A percentile compares a stretch with the other conserved stretches of the same genome.
Evolutionary conservation across 2,888 invertebrate genomes (phyloP).

Genomic region (Dorcus parallelipipedus): DNA sequence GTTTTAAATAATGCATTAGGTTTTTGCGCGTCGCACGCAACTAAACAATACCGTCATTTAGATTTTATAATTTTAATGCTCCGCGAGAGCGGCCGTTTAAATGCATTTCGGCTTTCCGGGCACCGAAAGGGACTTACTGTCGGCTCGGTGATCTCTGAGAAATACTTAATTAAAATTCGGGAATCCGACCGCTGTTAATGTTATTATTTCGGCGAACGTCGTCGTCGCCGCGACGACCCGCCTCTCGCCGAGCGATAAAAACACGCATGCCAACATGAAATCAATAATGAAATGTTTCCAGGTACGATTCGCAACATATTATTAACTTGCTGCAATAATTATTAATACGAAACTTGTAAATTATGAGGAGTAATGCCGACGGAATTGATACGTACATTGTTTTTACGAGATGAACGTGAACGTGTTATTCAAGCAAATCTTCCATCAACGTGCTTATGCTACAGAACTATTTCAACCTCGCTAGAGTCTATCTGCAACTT

Average conservation of each 20-base stretch:
- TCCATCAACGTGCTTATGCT: neutral
- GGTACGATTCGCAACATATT: slow-evolving; percentile 24
- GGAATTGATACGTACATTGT: slow-evolving; percentile 1
- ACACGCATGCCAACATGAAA: slow-evolving; percentile 33
- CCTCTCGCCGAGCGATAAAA: slow-evolving; percentile 2
- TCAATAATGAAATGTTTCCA: slow-evolving; percentile 32
- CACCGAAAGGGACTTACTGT: neutral
- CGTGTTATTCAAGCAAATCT: slow-evolving; percentile 1
- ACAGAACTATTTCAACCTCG: no score
- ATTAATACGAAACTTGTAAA: slow-evolving; percentile 3
- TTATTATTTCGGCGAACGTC: slow-evolving; percentile 28
- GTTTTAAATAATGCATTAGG: slow-evolving; percentile 13
- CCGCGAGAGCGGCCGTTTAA: slow-evolving; percentile 9
- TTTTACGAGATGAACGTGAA: neutral
- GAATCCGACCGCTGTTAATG: slow-evolving; percentile 26
- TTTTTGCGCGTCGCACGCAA: neutral
- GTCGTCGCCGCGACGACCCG: slow-evolving; percentile 1
- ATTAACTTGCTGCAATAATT: slow-evolving; percentile 15
- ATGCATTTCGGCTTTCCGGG: neutral
- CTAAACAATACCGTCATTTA: slow-evolving; percentile 13
- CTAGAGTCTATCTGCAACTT: no score
- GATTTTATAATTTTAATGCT: slow-evolving; percentile 15
- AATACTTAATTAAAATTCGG: slow-evolving; percentile 33
- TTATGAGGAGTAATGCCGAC: neutral
- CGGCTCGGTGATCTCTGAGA: slow-evolving; percentile 25